Percentiles rank a stretch among this genome's conserved stretches.
Evolutionary conservation across 2,113 vertebrate species (phyloP).

Genomic region (Forbesichthys agassizii): DNA sequence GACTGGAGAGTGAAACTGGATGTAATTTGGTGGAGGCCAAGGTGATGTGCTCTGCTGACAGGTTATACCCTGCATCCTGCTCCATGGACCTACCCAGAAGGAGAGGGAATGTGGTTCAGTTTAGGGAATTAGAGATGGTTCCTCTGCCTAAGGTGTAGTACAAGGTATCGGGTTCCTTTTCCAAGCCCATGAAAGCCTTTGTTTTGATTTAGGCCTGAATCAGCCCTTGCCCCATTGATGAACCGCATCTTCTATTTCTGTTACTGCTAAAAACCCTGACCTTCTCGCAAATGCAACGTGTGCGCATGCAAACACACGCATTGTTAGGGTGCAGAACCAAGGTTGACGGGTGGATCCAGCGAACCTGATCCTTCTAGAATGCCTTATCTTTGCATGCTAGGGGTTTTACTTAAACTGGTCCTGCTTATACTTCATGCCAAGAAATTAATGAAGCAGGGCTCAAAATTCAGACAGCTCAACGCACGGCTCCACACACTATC

Average conservation of each 20-base stretch:
- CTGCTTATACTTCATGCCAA: conserved; percentile 26
- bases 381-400: conserved; percentile 25
- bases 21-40: conserved; percentile 38
- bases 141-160: conserved; percentile 49
- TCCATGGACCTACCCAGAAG: conserved; percentile 47
- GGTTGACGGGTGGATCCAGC: neutral
- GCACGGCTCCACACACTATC: neutral
- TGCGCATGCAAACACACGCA: too few species aligned
- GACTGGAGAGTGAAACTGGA: conserved; percentile 33
- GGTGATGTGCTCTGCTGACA: conserved; percentile 49
- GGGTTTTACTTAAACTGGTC: conserved; percentile 14
- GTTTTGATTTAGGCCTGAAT: conserved; percentile 54
- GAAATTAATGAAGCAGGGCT: conserved; percentile 32
- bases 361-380: conserved; percentile 4
- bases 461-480: conserved; percentile 24
- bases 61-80: conserved; percentile 29
- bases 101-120: conserved; percentile 62
- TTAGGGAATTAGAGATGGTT: conserved; percentile 64
- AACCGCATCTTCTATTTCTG: conserved; percentile 48
- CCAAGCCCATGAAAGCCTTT: conserved; percentile 49
- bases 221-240: conserved; percentile 26
- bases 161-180: conserved; percentile 52
- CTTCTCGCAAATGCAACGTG: neutral
- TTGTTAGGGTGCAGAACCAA: too few species aligned
- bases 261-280: conserved; percentile 16